Evolutionary conservation across 1,140 invertebrate species (phyloP), one percentile per base, ranked within the genome.

Genomic region (Steinernema khuongi): DNA sequence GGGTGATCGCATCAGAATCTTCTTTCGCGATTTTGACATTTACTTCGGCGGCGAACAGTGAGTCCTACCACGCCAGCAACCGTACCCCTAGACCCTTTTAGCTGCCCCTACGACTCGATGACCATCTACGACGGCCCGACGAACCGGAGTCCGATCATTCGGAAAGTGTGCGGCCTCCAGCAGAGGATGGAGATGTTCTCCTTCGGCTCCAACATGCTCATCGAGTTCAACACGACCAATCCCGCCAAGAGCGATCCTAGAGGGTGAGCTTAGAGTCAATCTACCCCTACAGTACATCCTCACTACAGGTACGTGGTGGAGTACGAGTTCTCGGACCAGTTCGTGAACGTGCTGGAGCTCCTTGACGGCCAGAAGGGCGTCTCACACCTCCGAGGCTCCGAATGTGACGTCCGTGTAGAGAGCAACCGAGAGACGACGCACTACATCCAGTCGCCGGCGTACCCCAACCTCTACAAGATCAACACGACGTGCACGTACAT

Each of bases 1-100:
- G 29, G 91, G 91, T 71, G 93, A 99, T 87, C 89, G 97, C 81
- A 92, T 99, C 79, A 90, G 94, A 75, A 89, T 99, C 76, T 94
- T 94, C 87, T 99, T 99, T 88, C 89, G 93, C 81, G 96, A 99
- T 88, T 98, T 99, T 88, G 95, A 97, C 87, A 90, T 99, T 70
- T 97, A 96, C 88, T 97, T 93, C 88, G 96, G 96, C 79, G 96
- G 96, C 80, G 91, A 94, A 83, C 96, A 99, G 95, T 98, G 88
- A 93, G 92, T 91, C 70, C 74, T 17, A 77, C 17, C 29, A 68
- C 1, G 29, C 22, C 50, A 36, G 44, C 70, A 50, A 18, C 22
- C 1, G 17, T 67, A 68, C 66, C 19, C 77, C 4, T 75, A 32
- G 71, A 73, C 80, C n/a, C n/a, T 86, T 86, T 17, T 88, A 98